Evolutionary conservation across 2,797 vertebrate genomes (phyloP), one percentile per base, ranked within the genome.

Genomic region (Sebastes diaconus): DNA sequence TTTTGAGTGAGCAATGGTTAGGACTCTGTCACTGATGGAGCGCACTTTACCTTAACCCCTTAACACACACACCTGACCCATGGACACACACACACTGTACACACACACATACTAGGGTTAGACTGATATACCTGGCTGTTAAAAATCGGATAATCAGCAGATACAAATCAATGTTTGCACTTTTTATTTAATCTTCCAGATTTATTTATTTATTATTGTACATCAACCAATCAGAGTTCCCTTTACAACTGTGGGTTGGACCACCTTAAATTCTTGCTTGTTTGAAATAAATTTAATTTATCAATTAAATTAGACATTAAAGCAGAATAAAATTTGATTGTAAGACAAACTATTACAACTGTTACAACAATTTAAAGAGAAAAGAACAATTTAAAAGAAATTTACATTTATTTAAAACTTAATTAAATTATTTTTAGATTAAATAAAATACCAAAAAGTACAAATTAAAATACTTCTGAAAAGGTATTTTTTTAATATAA

Each of bases 41-140:
- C 77, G 93, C 94, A 95, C 95, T 96, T 96, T 96, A 96, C 90
- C 91, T 74, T 42, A 80, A 85, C 84, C 77, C 50, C 50, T 54
- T n/a, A 54, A 54, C 89, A 52, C 66, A 52, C 66, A 52, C 66
- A 50, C 77, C 61, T 61, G 25, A 64, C 57, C 10, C 65, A 25
- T 12, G 8, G 2, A 65, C 68, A 70, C 46, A 72, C 36, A 60
- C 39, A 77, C 68, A 77, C 36, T 46, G 42, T 46, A 74, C 34
- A 61, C 63, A 67, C 52, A 20, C 36, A 69, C 34, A 66, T 66
- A 65, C 22, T n/a, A 39, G 34, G 59, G 42, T 80, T 34, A 29
- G 22, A 74, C 72, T 67, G 77, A 83, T 30, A 27, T 8, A 59
- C 13, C 27, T n/a, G 59, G 25, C 69, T 67, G 27, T n/a, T 25